Evolutionary conservation across 64 coral and sea anemone species (phyloP).

Genomic region (Actinia equina): DNA sequence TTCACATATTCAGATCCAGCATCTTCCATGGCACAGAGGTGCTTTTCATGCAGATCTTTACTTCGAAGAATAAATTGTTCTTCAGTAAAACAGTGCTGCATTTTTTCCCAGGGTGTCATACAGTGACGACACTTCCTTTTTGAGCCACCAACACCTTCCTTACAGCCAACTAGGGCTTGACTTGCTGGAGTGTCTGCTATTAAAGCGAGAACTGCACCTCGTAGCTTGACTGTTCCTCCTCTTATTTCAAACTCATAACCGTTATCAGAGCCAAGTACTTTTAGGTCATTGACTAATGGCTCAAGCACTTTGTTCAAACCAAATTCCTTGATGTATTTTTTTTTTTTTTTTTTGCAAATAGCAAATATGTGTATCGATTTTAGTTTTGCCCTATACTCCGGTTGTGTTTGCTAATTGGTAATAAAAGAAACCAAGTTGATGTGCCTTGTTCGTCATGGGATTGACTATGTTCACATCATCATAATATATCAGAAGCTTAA

Average conservation of each 20-base stretch:
- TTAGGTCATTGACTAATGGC: conserved; percentile 29
- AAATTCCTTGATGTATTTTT: conserved; percentile 1
- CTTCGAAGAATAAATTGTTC: conserved; percentile 35
- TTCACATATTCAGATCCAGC: conserved; percentile 11
- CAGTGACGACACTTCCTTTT: conserved; percentile 35
- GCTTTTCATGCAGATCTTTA: conserved; percentile 18
- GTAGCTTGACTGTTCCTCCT: conserved; percentile 4
- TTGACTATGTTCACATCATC: neutral
- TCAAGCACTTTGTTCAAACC: conserved; percentile 15
- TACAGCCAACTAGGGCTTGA: conserved; percentile 10
- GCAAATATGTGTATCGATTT: conserved; percentile 27
- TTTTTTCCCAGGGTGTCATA: conserved; percentile 28
- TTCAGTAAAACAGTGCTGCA: conserved; percentile 29
- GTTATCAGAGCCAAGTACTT: conserved; percentile 24
- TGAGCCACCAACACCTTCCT: conserved; percentile 40
- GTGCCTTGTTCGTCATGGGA: conserved; percentile 18
- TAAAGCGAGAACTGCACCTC: conserved; percentile 6
- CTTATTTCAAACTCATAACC: conserved; percentile 19
- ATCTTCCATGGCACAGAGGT: neutral
- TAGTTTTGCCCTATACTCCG: conserved; percentile 34
- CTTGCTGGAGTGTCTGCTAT: conserved; percentile 49
- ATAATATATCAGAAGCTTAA: too few species aligned
- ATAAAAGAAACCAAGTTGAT: conserved; percentile 38
- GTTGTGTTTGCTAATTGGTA: conserved; percentile 42
- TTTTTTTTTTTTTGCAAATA: conserved; percentile 23